phyloP scores from a whole-genome alignment of 2,797 vertebrate genomes.

The Syncerus caffer region DNA sequence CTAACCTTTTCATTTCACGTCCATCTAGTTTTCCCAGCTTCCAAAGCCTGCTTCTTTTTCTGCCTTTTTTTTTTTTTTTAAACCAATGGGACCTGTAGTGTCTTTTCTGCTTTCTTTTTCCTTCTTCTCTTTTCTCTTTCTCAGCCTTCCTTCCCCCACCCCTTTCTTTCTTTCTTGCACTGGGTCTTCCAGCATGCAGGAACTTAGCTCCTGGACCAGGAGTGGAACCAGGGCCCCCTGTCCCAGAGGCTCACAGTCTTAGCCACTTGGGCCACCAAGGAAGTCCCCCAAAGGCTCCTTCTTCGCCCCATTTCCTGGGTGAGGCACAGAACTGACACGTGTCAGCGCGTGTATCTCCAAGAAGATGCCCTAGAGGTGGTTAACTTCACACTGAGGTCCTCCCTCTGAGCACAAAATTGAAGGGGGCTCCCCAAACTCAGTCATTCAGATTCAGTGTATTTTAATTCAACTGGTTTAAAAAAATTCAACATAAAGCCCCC shows the following conservation, averaged over 20 bases:
- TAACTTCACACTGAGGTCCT: neutral
- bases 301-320: neutral
- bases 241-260: neutral
- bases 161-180: neutral
- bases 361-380: neutral
- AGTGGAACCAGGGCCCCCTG: neutral
- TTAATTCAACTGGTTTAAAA: neutral
- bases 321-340: rapidly evolving
- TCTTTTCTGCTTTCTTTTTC: neutral
- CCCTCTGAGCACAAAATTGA: neutral
- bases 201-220: neutral
- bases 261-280: neutral
- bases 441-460: neutral
- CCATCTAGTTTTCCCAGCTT: neutral
- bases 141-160: neutral
- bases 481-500: neutral
- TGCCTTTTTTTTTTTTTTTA: neutral
- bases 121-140: neutral
- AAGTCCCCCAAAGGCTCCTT: neutral
- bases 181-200: neutral
- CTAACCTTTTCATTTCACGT: rapidly evolving
- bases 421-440: neutral
- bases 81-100: neutral
- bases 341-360: rapidly evolving
- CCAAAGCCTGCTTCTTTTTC: neutral